Evolutionary conservation across 2,797 vertebrate genomes (phyloP).

Genomic region (Leuciscus waleckii): DNA sequence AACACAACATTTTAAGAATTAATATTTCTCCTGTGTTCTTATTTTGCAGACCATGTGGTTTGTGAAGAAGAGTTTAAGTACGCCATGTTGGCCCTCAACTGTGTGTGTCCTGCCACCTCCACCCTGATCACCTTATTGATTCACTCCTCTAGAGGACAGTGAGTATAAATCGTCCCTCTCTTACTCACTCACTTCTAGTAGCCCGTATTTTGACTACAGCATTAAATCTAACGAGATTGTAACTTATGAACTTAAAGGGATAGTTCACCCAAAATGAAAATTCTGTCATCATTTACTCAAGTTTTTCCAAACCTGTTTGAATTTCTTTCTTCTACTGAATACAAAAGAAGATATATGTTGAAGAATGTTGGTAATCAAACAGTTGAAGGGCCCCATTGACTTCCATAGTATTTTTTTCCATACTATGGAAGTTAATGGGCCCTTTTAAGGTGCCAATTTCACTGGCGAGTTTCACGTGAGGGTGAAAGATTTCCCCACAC

Average conservation of each 20-base stretch:
- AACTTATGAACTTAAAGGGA: no score
- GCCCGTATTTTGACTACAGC: neutral
- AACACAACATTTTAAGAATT: neutral
- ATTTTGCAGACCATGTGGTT: slow-evolving; percentile 84
- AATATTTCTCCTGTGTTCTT: slow-evolving; percentile 20
- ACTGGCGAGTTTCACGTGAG: neutral
- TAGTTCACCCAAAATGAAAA: neutral
- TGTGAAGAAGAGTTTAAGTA: slow-evolving; percentile 90
- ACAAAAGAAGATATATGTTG: neutral
- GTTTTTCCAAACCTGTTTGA: no score
- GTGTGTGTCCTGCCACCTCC: slow-evolving; percentile 86
- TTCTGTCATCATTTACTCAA: neutral
- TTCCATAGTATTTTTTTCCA: no score
- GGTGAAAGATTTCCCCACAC: neutral
- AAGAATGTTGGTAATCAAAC: neutral
- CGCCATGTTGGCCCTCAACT: slow-evolving; percentile 88
- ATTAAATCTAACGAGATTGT: neutral
- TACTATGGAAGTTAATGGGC: no score
- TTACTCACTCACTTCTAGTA: slow-evolving; percentile 16
- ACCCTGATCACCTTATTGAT: slow-evolving; percentile 87
- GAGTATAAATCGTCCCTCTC: slow-evolving; percentile 66
- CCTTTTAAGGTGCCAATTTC: neutral
- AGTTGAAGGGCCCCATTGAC: no score
- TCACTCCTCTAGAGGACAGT: slow-evolving; percentile 89
- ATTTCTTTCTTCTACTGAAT: no score